Evolutionary conservation across 1,140 invertebrate genomes (phyloP), one percentile per base, ranked within the genome.

Genomic region (Oncopodura yosiiana): DNA sequence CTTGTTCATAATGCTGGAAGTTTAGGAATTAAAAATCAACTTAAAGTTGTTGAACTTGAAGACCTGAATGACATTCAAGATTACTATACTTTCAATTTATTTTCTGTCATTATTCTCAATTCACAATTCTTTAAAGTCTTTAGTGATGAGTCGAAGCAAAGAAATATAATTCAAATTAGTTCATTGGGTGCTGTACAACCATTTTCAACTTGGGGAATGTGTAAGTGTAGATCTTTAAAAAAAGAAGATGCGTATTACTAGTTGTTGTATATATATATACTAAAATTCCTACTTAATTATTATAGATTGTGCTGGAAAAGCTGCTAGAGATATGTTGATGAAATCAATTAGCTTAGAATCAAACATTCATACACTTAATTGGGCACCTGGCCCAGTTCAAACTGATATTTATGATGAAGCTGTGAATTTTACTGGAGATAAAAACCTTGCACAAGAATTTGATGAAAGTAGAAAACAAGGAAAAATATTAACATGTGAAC

Each of bases 301-400:
- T n/a, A n/a, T n/a, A n/a, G n/a, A 96, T 70, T 86, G 88, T 65
- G 75, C 81, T 56, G 87, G 84, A 42, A 93, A 91, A 76, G 87
- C 93, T 14, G 83, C 87, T n/a, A 73, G 92, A 45, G 88, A 95
- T 66, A 87, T 94, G 80, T 90, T 84, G 67, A 93, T 96, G 66
- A 81, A 80, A 66, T 81, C 84, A 27, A 26, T 98, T 41, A 88
- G 89, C 8, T 70, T 78, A 26, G 94, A 98, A 74, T 78, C 80
- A 14, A 66, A 78, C 21, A 72, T 91, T 0, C 73, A 80, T 51
- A 82, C 95, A 9, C 69, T 98, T 3, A 94, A 83, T 71, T 98
- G 96, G 73, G 83, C 91, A 3, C 94, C 94, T 1, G 93, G 94
- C 23, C 88, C 92, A 3, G 83, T 96, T 3, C 77, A 90, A 58